Percentiles rank a stretch among this genome's conserved stretches.
Conservation (phyloP, 2,113 vertebrate species). For the Meriones unguiculatus region DNA sequence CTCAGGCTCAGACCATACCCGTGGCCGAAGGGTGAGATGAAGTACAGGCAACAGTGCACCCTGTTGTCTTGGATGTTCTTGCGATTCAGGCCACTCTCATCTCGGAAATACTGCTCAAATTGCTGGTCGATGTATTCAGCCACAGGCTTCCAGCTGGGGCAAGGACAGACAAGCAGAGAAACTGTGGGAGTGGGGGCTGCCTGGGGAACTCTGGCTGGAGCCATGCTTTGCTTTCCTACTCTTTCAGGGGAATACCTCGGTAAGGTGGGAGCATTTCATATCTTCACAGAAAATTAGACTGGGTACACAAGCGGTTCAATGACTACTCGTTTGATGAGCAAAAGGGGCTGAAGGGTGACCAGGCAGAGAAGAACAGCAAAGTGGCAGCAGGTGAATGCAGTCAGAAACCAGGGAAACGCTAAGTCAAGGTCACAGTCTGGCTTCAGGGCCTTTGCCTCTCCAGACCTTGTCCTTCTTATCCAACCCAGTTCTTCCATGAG, state of each 20-base stretch:
- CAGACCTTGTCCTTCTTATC: not conserved
- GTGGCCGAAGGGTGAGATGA: conserved; percentile 97
- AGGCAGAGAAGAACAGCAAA: conserved; percentile 42
- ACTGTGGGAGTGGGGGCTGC: conserved; percentile 28
- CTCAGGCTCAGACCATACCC: conserved; percentile 89
- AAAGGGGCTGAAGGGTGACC: not conserved
- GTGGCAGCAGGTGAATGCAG: conserved; percentile 11
- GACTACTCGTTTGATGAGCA: conserved; percentile 14
- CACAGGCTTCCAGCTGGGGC: conserved; percentile 95
- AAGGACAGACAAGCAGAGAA: conserved; percentile 75
- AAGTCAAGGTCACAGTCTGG: not conserved
- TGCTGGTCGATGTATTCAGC: conserved; percentile 99
- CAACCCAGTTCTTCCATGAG: conserved; percentile 35
- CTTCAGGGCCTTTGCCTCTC: conserved; percentile 36
- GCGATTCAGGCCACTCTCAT: conserved; percentile 98
- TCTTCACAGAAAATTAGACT: conserved; percentile 38
- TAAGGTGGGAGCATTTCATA: not conserved
- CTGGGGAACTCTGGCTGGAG: conserved; percentile 27
- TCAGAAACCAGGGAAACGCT: not conserved
- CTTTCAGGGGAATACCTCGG: not conserved
- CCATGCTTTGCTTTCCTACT: not conserved
- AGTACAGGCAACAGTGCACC: conserved; percentile 99
- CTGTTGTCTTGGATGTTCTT: conserved; percentile 99
- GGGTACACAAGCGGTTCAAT: not conserved
- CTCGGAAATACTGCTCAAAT: conserved; percentile 99